Base-by-base conservation (phyloP, 2,797 vertebrate species). In the Neoniphon sammara region DNA sequence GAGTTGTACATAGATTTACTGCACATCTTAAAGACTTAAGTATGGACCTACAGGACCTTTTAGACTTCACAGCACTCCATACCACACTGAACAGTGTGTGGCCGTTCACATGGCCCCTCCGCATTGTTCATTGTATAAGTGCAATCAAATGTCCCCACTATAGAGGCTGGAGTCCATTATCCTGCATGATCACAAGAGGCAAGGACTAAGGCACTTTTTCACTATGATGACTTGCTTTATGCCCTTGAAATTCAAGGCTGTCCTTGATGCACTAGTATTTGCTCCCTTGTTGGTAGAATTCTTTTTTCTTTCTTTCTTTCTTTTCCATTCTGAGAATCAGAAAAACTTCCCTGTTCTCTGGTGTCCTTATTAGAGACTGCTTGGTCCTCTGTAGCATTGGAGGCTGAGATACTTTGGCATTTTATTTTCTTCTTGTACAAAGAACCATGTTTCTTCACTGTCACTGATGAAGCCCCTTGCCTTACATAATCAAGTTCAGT, bases 331-430 rank as follows among this genome's bases (percentile, higher is more conserved):
- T 42, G 42, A 15, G 5, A 44, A 44, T 54, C 49, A 62, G 54
- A 75, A 80, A 82, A 58, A 80, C 70, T 81, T 55, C 42, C 44
- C 17, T 66, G 66, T 53, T 54, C 85, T 82, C 83, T 65, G 52
- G 70, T 71, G 77, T 85, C 73, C 72, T 84, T 77, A 78, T 85
- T 87, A 79, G 59, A 82, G 66, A 39, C 49, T 2, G 18, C 42
- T 56, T 2, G 34, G 53, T 53, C 70, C 46, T 85, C 77, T 66
- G 59, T 57, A 50, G 73, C 75, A 77, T 83, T 55, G 30, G 57
- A 77, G 50, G 74, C 67, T 77, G 76, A 84, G 20, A 58, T n/a
- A 46, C 63, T 23, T 1, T 75, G 73, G 60, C 66, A 78, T 77
- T 84, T 81, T 61, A 78, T 73, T 59, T 49, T 63, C 66, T 77